A percentile compares a stretch with the other conserved stretches of the same genome.
Evolutionary conservation across 2,888 invertebrate species (phyloP).

Genomic region (Latrodectus elegans): DNA sequence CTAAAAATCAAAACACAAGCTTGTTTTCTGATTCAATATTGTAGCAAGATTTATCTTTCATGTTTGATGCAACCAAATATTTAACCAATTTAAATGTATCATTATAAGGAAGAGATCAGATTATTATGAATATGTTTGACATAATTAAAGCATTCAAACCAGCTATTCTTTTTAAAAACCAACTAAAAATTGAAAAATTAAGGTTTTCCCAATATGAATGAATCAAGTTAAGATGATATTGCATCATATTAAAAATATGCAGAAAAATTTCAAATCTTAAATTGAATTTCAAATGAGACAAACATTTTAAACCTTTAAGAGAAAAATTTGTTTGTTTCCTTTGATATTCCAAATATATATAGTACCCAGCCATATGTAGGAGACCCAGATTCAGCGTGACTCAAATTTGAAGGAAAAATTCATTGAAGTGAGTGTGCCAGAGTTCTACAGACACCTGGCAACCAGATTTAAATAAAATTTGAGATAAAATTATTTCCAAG

Average conservation of each 20-base stretch:
- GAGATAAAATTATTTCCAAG: no score
- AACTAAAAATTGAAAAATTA: background rate
- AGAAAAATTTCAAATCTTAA: background rate
- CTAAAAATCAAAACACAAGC: background rate
- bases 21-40: background rate
- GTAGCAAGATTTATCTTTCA: constrained; percentile 9
- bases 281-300: background rate
- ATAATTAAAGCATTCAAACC: background rate
- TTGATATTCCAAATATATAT: no score
- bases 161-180: background rate
- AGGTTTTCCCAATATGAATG: background rate
- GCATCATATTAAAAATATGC: background rate
- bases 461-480: no score
- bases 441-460: no score
- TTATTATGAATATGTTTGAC: background rate
- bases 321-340: no score
- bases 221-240: constrained; percentile 5
- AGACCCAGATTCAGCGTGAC: no score
- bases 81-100: constrained; percentile 1
- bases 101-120: background rate
- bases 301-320: background rate
- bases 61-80: background rate
- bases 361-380: no score
- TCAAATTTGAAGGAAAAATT: no score
- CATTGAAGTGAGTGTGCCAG: no score